Evolutionary conservation across 1,140 invertebrate genomes (phyloP), one percentile per base, ranked within the genome.

Genomic region (Physella acuta): DNA sequence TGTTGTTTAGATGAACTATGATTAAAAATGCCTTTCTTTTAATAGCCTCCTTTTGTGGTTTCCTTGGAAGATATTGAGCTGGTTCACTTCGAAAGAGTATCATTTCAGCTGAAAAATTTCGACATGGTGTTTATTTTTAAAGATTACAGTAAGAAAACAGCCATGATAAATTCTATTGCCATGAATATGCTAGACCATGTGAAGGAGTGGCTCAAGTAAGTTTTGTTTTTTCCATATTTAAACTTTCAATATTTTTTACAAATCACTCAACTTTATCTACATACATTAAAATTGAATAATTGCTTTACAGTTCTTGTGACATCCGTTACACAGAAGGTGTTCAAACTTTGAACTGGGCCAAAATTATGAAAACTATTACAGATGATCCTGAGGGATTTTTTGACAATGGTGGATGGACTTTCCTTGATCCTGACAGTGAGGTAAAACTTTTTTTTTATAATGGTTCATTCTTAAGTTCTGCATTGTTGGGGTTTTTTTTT

Each of bases 61-160:
- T 95, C 96, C 0, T 86, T 99, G 26, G 97, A 99, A 86, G 96
- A 99, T 80, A 92, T 98, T 1, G 97, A 99, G 84, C 83, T 99
- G 66, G 96, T 99, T 0, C 97, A 99, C 83, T 99, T 99, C 87
- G 98, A 99, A 85, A 88, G 98, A 85, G 97, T 99, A 3, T 94
- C 96, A 81, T 99, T 99, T 83, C 95, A 98, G 81, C 86, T 99
- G 69, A 98, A 98, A 85, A 99, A 99, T 84, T 99, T 99, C 84
- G 98, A 99, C 85, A 99, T 99, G 95, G 93, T 99, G 31, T 99
- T 99, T 83, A 93, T 99, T 37, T 99, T 99, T 81, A 99, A 99
- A 87, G 96, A 99, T 86, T 99, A 99, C 84, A 88, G 90, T 56
- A 91, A 91, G 78, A 98, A 98, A 86, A 91, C 93, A 1, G 90